These are phyloP conservation scores for Heliangelus exortis DNA, from an alignment of 2,797 vertebrate genomes.

Conservation along the genomic window DNA sequence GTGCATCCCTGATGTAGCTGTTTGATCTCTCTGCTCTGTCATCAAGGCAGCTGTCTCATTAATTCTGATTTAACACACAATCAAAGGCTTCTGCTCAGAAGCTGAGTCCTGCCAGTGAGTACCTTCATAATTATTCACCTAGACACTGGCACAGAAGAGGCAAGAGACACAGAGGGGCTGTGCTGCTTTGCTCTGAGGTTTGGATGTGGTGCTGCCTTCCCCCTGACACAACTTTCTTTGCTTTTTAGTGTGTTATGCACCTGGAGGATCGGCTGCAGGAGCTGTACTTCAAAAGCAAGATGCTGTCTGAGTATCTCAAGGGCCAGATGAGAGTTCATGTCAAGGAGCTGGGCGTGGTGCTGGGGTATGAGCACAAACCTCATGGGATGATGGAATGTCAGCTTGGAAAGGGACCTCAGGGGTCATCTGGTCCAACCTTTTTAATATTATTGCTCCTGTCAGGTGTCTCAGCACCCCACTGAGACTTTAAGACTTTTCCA, in stretches of 20 bases:
- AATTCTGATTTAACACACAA: neutral
- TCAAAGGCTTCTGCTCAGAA: neutral
- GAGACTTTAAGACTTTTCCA: no score
- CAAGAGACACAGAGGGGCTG: neutral
- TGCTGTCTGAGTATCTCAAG: slow-evolving; percentile 97
- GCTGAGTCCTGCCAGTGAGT: neutral
- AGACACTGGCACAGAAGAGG: fast-evolving
- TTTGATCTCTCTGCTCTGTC: neutral
- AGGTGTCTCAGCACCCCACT: no score
- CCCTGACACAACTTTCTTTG: slow-evolving; percentile 21
- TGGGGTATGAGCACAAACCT: slow-evolving; percentile 85
- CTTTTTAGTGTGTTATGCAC: slow-evolving; percentile 94
- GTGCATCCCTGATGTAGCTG: neutral
- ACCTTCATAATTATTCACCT: neutral
- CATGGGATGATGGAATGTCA: no score
- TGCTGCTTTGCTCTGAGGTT: neutral
- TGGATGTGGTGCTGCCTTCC: neutral
- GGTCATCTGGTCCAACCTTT: no score
- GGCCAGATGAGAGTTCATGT: slow-evolving; percentile 98
- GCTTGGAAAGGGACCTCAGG: no score
- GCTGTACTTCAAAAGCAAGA: slow-evolving; percentile 98
- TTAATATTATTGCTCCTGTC: no score
- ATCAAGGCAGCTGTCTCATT: neutral
- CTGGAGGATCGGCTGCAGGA: slow-evolving; percentile 97
- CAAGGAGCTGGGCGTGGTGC: slow-evolving; percentile 94